A percentile compares a stretch with the other conserved stretches of the same genome.
These are phyloP conservation scores for Drosophila novamexicana DNA, from an alignment of 1,140 invertebrate genomes.

Conservation along the genomic window DNA sequence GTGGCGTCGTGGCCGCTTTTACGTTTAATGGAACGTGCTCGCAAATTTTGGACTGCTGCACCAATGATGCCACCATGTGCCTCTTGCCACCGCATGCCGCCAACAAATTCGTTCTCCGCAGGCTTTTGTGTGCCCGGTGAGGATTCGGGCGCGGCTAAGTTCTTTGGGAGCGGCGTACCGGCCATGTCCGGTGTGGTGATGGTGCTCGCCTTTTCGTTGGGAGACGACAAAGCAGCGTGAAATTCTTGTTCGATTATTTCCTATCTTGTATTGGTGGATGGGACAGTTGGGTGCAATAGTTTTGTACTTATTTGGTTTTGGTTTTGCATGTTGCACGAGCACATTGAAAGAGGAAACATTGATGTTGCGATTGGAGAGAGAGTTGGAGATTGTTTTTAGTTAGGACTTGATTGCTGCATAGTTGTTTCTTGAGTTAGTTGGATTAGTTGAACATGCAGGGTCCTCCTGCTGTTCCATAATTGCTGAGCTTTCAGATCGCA, in stretches of 20 bases:
- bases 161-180: conserved; percentile 55
- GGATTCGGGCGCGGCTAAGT: conserved; percentile 38
- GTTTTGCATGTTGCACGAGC: conserved; percentile 14
- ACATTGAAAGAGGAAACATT: conserved; percentile 54
- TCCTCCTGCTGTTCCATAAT: not conserved
- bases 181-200: conserved; percentile 58
- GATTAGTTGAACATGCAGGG: not conserved
- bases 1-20: conserved; percentile 45
- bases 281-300: conserved; percentile 56
- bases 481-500: not conserved
- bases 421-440: conserved; percentile 14
- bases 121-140: conserved; percentile 44
- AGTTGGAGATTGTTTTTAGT: conserved; percentile 21
- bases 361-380: conserved; percentile 36
- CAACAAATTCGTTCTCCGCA: conserved; percentile 52
- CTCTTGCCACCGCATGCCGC: conserved; percentile 75
- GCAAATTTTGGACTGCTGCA: conserved; percentile 72
- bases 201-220: conserved; percentile 73
- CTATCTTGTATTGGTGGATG: conserved; percentile 64
- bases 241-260: conserved; percentile 84
- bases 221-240: conserved; percentile 80
- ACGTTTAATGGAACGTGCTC: conserved; percentile 76
- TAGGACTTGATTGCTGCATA: conserved; percentile 12
- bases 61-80: conserved; percentile 79
- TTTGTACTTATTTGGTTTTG: conserved; percentile 40